Percentiles rank a stretch among this genome's conserved stretches.
Evolutionary conservation across 2,113 vertebrate genomes (phyloP).

Genomic region (Anoplopoma fimbria): DNA sequence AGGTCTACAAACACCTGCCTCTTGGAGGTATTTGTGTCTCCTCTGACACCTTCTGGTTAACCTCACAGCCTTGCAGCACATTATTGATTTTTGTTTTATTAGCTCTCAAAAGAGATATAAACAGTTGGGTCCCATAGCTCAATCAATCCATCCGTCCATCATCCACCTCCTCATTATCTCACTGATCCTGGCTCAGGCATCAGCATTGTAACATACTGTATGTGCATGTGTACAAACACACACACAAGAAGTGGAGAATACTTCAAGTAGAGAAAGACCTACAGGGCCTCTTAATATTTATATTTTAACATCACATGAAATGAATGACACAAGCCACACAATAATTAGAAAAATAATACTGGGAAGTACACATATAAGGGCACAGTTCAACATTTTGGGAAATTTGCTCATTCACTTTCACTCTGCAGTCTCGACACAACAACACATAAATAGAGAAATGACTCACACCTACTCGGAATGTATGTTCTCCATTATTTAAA

Average conservation of each 20-base stretch:
- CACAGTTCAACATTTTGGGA: background rate
- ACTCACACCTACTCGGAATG: background rate
- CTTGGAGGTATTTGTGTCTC: slow-evolving; percentile 9
- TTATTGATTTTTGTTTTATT: slow-evolving; percentile 67
- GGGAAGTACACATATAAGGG: background rate
- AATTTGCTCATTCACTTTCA: background rate
- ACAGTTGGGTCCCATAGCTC: slow-evolving; percentile 32
- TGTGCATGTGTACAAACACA: background rate
- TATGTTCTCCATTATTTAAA: background rate
- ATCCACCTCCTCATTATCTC: slow-evolving; percentile 32
- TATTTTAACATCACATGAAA: background rate
- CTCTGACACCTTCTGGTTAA: slow-evolving; percentile 19
- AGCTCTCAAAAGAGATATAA: slow-evolving; percentile 44
- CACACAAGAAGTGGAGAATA: background rate
- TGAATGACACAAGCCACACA: background rate
- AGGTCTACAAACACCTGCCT: slow-evolving; percentile 2
- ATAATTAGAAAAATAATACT: background rate
- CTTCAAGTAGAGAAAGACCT: background rate
- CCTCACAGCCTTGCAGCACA: slow-evolving; percentile 23
- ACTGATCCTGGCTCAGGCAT: background rate
- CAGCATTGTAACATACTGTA: background rate
- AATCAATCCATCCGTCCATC: slow-evolving; percentile 24
- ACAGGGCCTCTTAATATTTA: background rate
- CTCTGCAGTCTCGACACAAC: background rate
- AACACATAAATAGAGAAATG: background rate